Base-by-base conservation (phyloP, 2,113 vertebrate species). In the Peucedramus taeniatus region DNA sequence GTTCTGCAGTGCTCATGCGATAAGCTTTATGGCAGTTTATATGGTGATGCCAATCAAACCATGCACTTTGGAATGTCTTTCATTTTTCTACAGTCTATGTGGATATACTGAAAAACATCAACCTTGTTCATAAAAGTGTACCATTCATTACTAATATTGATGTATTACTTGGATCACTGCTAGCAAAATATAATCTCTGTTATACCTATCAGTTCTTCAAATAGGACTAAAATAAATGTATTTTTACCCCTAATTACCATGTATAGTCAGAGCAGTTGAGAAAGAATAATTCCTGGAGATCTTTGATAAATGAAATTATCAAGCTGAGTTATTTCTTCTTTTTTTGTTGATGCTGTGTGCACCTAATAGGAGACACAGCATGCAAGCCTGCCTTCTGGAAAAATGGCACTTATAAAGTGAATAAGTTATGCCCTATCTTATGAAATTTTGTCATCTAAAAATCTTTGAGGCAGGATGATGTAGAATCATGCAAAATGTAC, bases 11-110 rank as follows among this genome's bases (percentile, higher is more conserved):
- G 64, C n/a, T 74, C 47, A 17, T 72, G 68, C 89, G 93, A 95
- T 90, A 88, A 93, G 72, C 89, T 96, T 97, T 96, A 92, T 94
- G 89, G 33, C 69, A 65, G 66, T 90, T 90, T 72, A 49, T 95
- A 53, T 24, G 24, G 54, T 47, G 70, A 47, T 92, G 61, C 47
- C 65, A 79, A 47, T 85, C 50, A 44, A 83, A 65, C 47, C 63
- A 30, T 88, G 79, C 50, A 88, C 90, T 96, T 96, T 88, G 90
- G 79, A 95, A 83, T 74, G 30, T 24, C 15, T 83, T 85, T 79
- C 3, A 14, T 74, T 95, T 89, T 87, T 70, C 42, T 74, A 6
- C 49, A 23, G 27, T 50, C 23, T 90, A 1, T 80, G 33, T 91
- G 71, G 80, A 54, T 85, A 90, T 39, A 56, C 23, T 59, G 49